phyloP scores from a whole-genome alignment of 1,140 invertebrate species.

The Papilio polytes region DNA sequence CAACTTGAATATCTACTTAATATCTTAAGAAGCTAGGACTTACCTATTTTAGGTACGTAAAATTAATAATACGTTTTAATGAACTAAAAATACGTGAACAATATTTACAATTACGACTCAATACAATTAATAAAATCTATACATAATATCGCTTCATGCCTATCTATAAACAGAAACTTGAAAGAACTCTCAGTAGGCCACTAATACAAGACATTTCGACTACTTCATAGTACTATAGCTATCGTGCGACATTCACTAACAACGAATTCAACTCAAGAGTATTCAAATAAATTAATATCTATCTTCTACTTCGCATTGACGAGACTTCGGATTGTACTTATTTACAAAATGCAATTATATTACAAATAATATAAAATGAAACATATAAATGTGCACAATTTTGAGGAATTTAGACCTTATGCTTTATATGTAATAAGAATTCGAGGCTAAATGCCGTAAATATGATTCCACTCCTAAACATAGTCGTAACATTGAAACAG shows the following conservation, averaged over 20 bases:
- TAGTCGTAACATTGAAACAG: constrained; percentile 12
- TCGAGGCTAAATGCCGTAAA: constrained; percentile 37
- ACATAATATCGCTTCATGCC: constrained; percentile 79
- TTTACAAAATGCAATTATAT: constrained; percentile 81
- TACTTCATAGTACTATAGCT: constrained; percentile 77
- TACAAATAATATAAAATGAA: constrained; percentile 60
- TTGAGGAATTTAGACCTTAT: constrained; percentile 44
- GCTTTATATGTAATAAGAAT: constrained; percentile 43
- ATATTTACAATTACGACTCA: constrained; percentile 80
- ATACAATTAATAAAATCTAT: constrained; percentile 71
- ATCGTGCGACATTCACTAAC: constrained; percentile 81
- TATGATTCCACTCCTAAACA: constrained; percentile 36
- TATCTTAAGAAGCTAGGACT: constrained; percentile 76
- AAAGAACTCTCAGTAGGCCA: constrained; percentile 72
- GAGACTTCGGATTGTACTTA: constrained; percentile 74
- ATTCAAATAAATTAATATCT: constrained; percentile 81
- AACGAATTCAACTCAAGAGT: constrained; percentile 78
- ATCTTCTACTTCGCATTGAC: constrained; percentile 72
- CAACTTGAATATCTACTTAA: constrained; percentile 73
- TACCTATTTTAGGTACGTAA: constrained; percentile 67
- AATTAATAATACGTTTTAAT: constrained; percentile 81
- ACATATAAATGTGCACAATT: constrained; percentile 36
- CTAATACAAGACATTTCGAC: constrained; percentile 80
- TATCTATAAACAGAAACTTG: constrained; percentile 80
- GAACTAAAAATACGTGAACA: constrained; percentile 80